Conservation (phyloP, 1,140 invertebrate genomes). For the Lepidostoma basale region DNA sequence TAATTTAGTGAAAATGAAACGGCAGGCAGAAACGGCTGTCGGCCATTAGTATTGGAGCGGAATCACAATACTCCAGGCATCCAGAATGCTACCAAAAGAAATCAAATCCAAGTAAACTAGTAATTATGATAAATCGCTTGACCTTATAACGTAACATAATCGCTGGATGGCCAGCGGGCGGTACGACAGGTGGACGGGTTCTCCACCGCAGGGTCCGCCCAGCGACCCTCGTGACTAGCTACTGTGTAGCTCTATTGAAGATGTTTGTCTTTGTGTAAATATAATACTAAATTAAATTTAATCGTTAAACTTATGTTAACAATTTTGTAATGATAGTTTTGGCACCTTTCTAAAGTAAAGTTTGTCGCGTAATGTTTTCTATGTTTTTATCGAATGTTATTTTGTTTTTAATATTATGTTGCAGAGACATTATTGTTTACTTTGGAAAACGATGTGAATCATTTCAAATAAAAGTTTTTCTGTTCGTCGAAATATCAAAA, state of each 20-base stretch:
- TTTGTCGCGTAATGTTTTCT: background rate
- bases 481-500: conserved; percentile 20
- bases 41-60: too few relatives aligned
- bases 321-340: background rate
- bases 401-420: conserved; percentile 2
- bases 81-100: too few relatives aligned
- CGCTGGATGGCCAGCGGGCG: too few relatives aligned
- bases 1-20: too few relatives aligned
- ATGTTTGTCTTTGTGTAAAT: conserved; percentile 6
- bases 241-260: conserved; percentile 13
- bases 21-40: too few relatives aligned
- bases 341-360: too few relatives aligned
- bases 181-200: too few relatives aligned
- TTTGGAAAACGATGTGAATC: background rate
- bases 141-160: too few relatives aligned
- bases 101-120: too few relatives aligned
- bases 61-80: too few relatives aligned
- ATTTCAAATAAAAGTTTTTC: background rate
- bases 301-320: background rate
- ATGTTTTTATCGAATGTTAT: background rate
- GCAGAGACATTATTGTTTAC: background rate
- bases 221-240: conserved; percentile 6
- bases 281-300: background rate
- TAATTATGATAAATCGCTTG: too few relatives aligned
- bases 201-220: too few relatives aligned